phyloP scores from a whole-genome alignment of 2,888 invertebrate species.

The Ochropacha duplaris region DNA sequence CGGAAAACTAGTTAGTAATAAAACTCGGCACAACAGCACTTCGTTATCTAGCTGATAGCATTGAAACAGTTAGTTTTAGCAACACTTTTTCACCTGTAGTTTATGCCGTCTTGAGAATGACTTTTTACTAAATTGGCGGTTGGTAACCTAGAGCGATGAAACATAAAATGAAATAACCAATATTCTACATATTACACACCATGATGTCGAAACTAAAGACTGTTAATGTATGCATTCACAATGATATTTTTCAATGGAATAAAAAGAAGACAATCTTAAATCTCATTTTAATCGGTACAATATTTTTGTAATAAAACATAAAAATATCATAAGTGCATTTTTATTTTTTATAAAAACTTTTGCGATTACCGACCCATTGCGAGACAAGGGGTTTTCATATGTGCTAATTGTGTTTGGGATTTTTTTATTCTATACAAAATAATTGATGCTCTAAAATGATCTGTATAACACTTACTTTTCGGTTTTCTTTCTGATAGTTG shows the following conservation, averaged over 20 bases:
- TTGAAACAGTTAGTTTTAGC: neutral
- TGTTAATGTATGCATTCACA: too few relatives aligned
- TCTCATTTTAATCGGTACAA: too few relatives aligned
- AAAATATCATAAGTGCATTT: too few relatives aligned
- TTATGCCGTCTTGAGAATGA: constrained; percentile 75
- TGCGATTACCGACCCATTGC: too few relatives aligned
- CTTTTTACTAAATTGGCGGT: constrained; percentile 61
- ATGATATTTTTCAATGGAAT: too few relatives aligned
- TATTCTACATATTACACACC: too few relatives aligned
- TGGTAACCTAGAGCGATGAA: constrained; percentile 35
- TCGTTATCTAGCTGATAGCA: neutral
- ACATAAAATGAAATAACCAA: neutral
- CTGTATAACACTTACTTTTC: constrained; percentile 59
- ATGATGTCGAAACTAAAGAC: too few relatives aligned
- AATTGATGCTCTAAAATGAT: neutral
- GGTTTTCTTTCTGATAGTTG: constrained; percentile 69
- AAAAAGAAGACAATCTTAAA: too few relatives aligned
- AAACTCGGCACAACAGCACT: neutral
- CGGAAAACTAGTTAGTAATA: neutral
- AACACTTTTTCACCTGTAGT: constrained; percentile 37
- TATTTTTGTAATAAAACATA: too few relatives aligned
- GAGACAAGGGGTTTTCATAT: too few relatives aligned
- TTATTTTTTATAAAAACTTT: too few relatives aligned
- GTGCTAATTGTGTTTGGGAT: too few relatives aligned
- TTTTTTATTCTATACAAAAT: neutral